Percentiles rank a stretch among this genome's conserved stretches.
Conservation (phyloP, 2,888 invertebrate species). For the Philereme vetulata region DNA sequence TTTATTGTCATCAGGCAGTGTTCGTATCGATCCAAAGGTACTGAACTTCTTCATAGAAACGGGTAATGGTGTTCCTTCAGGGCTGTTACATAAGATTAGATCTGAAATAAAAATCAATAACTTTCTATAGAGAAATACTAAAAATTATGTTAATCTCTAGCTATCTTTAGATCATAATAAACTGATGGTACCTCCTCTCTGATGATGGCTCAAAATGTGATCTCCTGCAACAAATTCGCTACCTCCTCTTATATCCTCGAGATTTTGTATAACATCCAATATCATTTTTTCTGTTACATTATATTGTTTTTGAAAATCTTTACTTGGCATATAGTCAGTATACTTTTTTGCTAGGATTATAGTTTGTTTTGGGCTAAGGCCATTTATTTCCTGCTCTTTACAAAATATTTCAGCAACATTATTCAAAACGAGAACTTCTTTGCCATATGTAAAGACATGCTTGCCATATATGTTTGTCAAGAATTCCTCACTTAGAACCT, state of each 20-base stretch:
- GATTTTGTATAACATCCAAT: conserved; percentile 80
- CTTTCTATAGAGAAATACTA: too few relatives aligned
- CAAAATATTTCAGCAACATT: conserved; percentile 84
- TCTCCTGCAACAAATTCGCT: conserved; percentile 72
- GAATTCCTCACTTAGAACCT: conserved; percentile 83
- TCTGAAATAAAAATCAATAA: conserved; percentile 65
- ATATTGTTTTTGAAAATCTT: conserved; percentile 75
- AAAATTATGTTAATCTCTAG: too few relatives aligned
- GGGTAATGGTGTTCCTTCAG: conserved; percentile 72
- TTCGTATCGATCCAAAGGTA: conserved; percentile 70
- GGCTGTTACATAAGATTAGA: conserved; percentile 84
- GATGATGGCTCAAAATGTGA: conserved; percentile 88
- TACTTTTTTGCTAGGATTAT: conserved; percentile 83
- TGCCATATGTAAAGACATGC: conserved; percentile 68
- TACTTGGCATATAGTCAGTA: conserved; percentile 83
- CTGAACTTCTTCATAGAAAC: conserved; percentile 71
- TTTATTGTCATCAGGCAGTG: conserved; percentile 61
- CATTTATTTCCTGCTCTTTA: conserved; percentile 82
- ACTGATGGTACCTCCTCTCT: conserved; percentile 78
- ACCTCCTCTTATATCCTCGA: conserved; percentile 77
- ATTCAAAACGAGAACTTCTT: conserved; percentile 86
- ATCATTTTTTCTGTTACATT: conserved; percentile 84
- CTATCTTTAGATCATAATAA: too few relatives aligned
- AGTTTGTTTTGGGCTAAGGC: conserved; percentile 73
- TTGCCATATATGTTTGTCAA: conserved; percentile 82